A percentile compares a stretch with the other conserved stretches of the same genome.
phyloP scores from a whole-genome alignment of 2,888 invertebrate species.

The Osmoderma eremita region DNA sequence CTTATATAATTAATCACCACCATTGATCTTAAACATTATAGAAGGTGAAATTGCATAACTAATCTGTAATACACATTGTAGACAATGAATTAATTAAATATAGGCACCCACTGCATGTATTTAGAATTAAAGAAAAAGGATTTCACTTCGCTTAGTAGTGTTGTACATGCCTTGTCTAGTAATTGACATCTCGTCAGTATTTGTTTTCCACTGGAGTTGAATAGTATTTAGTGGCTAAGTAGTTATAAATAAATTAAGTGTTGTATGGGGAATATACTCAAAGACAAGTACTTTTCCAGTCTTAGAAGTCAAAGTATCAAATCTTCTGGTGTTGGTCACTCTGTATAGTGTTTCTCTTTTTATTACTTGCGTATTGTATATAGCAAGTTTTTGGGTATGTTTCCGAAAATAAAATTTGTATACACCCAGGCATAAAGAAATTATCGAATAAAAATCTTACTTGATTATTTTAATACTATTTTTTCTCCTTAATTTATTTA shows the following conservation, averaged over 20 bases:
- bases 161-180: constrained; percentile 30
- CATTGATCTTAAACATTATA: too few relatives aligned
- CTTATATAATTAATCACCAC: too few relatives aligned
- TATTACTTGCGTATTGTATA: constrained; percentile 2
- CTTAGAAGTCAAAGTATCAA: not conserved
- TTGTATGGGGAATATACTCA: constrained; percentile 37
- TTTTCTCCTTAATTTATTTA: constrained; percentile 27
- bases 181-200: constrained; percentile 21
- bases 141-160: constrained; percentile 25
- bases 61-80: not conserved
- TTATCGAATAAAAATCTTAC: constrained; percentile 23
- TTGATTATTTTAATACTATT: constrained; percentile 16
- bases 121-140: constrained; percentile 15
- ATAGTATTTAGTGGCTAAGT: constrained; percentile 22
- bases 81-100: constrained; percentile 20
- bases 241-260: constrained; percentile 27
- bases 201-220: constrained; percentile 18
- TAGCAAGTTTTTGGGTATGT: constrained; percentile 9
- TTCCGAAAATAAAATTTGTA: constrained; percentile 16
- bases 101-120: constrained; percentile 16
- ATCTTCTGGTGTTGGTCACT: constrained; percentile 26
- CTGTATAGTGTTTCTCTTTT: constrained; percentile 3
- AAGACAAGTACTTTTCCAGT: constrained; percentile 10
- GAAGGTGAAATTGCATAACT: not conserved
- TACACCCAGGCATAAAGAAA: not conserved